phyloP scores from a whole-genome alignment of 2,113 vertebrate genomes.

The Datnioides undecimradiatus region DNA sequence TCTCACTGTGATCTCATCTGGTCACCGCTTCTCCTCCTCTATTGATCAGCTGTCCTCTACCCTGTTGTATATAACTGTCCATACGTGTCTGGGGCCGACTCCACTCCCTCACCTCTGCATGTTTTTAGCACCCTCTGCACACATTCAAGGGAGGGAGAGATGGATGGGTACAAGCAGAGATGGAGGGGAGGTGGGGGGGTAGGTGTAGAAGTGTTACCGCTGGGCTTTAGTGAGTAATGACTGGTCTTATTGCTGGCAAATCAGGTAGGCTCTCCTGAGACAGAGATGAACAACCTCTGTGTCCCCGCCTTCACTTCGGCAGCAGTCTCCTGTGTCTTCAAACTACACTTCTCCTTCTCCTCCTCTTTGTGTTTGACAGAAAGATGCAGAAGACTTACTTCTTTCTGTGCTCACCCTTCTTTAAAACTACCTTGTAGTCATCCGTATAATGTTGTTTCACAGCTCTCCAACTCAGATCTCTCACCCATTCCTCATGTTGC shows the following conservation, averaged over 20 bases:
- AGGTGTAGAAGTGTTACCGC: slow-evolving; percentile 45
- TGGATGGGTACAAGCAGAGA: slow-evolving; percentile 33
- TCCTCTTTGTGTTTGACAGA: slow-evolving; percentile 45
- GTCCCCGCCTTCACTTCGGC: slow-evolving; percentile 53
- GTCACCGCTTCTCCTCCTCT: slow-evolving; percentile 24
- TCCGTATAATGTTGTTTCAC: slow-evolving; percentile 66
- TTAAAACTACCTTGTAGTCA: slow-evolving; percentile 28
- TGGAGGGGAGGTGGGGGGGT: background rate
- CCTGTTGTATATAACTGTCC: slow-evolving; percentile 42
- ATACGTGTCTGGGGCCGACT: slow-evolving; percentile 21
- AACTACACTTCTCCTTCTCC: slow-evolving; percentile 14
- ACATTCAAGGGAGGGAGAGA: slow-evolving; percentile 17
- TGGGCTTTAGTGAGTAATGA: slow-evolving; percentile 70
- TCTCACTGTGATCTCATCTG: slow-evolving; percentile 40
- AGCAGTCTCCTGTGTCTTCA: slow-evolving; percentile 50
- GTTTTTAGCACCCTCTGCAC: slow-evolving; percentile 47
- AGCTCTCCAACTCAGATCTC: slow-evolving; percentile 65
- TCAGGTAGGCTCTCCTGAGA: slow-evolving; percentile 61
- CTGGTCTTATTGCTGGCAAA: slow-evolving; percentile 64
- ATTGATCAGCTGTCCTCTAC: slow-evolving; percentile 54
- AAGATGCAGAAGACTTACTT: slow-evolving; percentile 26
- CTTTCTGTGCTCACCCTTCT: slow-evolving; percentile 22
- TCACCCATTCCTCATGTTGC: slow-evolving; percentile 66
- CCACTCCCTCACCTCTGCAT: slow-evolving; percentile 38
- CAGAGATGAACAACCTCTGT: slow-evolving; percentile 63